phyloP scores from a whole-genome alignment of 1,140 invertebrate species.

The Lordiphosa stackelbergi region DNA sequence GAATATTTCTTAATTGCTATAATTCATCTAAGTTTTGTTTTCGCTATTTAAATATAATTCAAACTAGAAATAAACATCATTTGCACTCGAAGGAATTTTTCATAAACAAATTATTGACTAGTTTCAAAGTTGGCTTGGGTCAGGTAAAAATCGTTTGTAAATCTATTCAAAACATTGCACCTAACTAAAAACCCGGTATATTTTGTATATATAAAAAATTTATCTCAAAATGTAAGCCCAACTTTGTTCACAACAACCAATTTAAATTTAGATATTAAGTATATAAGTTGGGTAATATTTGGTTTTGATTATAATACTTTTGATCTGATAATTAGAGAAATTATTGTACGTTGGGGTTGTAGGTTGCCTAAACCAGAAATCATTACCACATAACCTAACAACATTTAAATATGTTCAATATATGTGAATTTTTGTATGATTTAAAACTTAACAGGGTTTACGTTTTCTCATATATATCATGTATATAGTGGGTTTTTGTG shows the following conservation, averaged over 20 bases:
- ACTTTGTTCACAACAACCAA: conserved; percentile 43
- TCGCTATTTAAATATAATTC: conserved; percentile 28
- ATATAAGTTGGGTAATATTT: neutral
- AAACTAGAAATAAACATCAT: conserved; percentile 37
- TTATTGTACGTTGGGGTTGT: conserved; percentile 53
- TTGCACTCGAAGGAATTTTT: conserved; percentile 49
- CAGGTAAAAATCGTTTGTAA: conserved; percentile 15
- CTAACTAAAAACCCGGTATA: conserved; percentile 44
- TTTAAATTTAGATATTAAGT: conserved; percentile 25
- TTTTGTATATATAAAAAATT: conserved; percentile 12
- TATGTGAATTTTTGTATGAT: conserved; percentile 26
- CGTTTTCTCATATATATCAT: conserved; percentile 19
- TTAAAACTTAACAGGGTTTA: conserved; percentile 62
- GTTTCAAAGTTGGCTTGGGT: conserved; percentile 15
- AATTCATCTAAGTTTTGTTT: conserved; percentile 51
- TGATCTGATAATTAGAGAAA: conserved; percentile 57
- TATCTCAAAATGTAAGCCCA: conserved; percentile 10
- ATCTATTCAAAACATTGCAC: conserved; percentile 29
- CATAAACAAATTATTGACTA: conserved; percentile 11
- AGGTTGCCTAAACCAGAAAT: conserved; percentile 2
- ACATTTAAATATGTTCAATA: conserved; percentile 45
- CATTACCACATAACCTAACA: conserved; percentile 27
- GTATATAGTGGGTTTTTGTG: conserved; percentile 12
- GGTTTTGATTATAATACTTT: conserved; percentile 63
- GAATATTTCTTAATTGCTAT: conserved; percentile 39